Percentiles rank a stretch among this genome's conserved stretches.
Evolutionary conservation across 2,797 vertebrate species (phyloP).

Genomic region (Gobionotothen gibberifrons): DNA sequence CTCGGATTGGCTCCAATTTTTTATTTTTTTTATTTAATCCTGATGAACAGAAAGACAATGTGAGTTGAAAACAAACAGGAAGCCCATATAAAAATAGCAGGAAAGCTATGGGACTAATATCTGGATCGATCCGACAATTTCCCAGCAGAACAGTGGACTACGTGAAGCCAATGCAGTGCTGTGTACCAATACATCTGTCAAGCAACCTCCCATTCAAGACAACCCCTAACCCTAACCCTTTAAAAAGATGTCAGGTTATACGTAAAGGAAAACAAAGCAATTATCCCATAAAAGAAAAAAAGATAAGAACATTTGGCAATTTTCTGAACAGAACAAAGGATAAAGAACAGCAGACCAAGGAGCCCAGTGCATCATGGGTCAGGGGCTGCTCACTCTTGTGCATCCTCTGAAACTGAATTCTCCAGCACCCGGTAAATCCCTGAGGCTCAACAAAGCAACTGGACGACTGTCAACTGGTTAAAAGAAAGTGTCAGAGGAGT

Average conservation of each 20-base stretch:
- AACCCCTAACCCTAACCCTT: background rate
- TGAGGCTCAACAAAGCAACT: constrained; percentile 14
- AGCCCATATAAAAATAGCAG: constrained; percentile 27
- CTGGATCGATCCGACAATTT: constrained; percentile 18
- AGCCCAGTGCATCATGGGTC: constrained; percentile 33
- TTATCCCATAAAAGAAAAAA: constrained; percentile 15
- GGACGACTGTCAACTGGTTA: background rate
- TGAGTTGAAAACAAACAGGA: constrained; percentile 23
- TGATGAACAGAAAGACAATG: no score
- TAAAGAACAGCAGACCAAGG: background rate
- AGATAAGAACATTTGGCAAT: constrained; percentile 4
- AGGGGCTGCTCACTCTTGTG: constrained; percentile 13
- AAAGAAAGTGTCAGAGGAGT: constrained; percentile 5
- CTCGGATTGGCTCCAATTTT: no score
- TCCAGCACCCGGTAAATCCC: constrained; percentile 1
- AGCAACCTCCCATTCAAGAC: constrained; percentile 23
- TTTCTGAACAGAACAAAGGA: constrained; percentile 20
- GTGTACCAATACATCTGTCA: constrained; percentile 36
- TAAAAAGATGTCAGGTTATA: constrained; percentile 8
- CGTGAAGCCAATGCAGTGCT: constrained; percentile 27
- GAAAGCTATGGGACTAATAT: constrained; percentile 26
- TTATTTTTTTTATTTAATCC: no score
- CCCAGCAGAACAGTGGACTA: constrained; percentile 9
- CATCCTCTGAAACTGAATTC: constrained; percentile 19
- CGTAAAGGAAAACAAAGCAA: background rate